These are phyloP conservation scores for Acrocephalus kingi DNA, from an alignment of 2,113 vertebrate species.

Conservation along the genomic window DNA sequence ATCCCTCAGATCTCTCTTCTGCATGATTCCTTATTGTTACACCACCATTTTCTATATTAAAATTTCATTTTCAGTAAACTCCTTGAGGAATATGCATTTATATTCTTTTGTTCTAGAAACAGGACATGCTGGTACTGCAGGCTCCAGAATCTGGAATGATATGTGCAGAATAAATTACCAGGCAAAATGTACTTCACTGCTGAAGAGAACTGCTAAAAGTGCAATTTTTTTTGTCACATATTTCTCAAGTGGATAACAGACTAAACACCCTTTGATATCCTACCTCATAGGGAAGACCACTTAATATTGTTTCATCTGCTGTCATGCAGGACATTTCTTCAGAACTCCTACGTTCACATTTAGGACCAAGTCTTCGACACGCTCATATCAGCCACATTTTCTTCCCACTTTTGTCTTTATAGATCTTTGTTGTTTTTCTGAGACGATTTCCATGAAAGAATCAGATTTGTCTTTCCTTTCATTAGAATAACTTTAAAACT, in stretches of 20 bases:
- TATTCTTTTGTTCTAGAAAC: background rate
- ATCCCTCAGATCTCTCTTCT: background rate
- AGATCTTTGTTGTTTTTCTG: background rate
- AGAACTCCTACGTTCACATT: background rate
- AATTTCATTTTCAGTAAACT: background rate
- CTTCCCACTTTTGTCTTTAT: background rate
- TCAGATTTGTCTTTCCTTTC: background rate
- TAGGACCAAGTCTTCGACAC: background rate
- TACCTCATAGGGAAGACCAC: background rate
- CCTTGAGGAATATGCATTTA: background rate
- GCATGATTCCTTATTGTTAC: background rate
- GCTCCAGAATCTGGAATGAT: background rate
- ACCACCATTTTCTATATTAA: background rate
- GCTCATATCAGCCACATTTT: background rate
- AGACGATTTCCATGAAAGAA: background rate
- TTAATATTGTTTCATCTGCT: background rate
- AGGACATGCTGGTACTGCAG: background rate
- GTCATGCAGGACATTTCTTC: background rate
- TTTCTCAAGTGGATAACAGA: background rate
- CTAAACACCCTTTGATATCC: background rate
- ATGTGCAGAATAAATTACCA: background rate
- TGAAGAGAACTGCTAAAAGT: background rate
- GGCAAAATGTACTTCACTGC: background rate
- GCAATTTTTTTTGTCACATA: fast-evolving
- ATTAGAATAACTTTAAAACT: background rate